phyloP scores from a whole-genome alignment of 1,140 invertebrate genomes.

The Conopomorpha cramerella region DNA sequence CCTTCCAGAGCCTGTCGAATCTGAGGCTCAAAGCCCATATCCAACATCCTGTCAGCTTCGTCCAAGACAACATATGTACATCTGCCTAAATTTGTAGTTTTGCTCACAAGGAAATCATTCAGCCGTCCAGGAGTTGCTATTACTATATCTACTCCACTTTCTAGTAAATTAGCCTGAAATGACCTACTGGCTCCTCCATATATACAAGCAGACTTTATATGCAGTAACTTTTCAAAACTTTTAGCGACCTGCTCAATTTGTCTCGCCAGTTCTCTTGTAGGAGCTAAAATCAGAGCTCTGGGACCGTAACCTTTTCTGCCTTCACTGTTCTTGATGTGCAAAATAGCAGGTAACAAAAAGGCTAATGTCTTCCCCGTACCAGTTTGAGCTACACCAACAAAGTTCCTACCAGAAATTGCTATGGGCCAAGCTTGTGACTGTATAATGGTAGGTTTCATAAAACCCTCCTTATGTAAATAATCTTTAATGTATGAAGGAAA shows the following conservation, averaged over 20 bases:
- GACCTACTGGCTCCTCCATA: slow-evolving; percentile 92
- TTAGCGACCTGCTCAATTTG: slow-evolving; percentile 93
- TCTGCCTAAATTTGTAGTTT: slow-evolving; percentile 82
- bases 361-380: slow-evolving; percentile 90
- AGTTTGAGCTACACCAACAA: slow-evolving; percentile 94
- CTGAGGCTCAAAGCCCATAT: slow-evolving; percentile 98
- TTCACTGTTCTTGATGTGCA: slow-evolving; percentile 89
- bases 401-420: slow-evolving; percentile 85
- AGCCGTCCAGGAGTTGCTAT: slow-evolving; percentile 93
- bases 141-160: slow-evolving; percentile 83
- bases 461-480: slow-evolving; percentile 74
- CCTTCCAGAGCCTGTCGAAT: slow-evolving; percentile 90
- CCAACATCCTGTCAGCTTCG: slow-evolving; percentile 87
- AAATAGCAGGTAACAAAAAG: slow-evolving; percentile 79
- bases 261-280: slow-evolving; percentile 93
- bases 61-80: slow-evolving; percentile 74
- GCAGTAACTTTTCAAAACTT: slow-evolving; percentile 81
- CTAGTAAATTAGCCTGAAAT: slow-evolving; percentile 74
- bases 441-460: slow-evolving; percentile 84
- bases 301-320: slow-evolving; percentile 81
- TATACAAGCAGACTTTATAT: slow-evolving; percentile 85
- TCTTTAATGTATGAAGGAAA: slow-evolving; percentile 80
- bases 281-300: slow-evolving; percentile 86
- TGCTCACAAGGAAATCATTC: slow-evolving; percentile 92
- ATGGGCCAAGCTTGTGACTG: slow-evolving; percentile 91